These are phyloP conservation scores for Erethizon dorsatum DNA, from an alignment of 2,797 vertebrate genomes.

Conservation along the genomic window DNA sequence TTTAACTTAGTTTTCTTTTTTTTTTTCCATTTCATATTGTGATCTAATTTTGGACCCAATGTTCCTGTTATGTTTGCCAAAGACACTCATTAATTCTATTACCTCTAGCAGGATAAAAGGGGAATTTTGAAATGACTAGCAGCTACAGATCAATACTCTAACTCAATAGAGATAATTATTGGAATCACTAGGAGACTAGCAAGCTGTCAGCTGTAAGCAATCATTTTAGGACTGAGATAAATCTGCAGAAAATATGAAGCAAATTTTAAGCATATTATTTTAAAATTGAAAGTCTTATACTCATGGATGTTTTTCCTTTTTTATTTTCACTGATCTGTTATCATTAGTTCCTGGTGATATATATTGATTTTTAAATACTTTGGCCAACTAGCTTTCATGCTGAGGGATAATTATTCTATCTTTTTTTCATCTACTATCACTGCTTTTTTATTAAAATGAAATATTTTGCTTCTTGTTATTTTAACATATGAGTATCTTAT, in stretches of 20 bases:
- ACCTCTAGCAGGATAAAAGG: constrained; percentile 75
- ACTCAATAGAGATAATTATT: constrained; percentile 88
- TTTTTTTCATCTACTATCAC: background rate
- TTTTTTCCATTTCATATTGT: constrained; percentile 63
- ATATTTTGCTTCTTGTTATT: background rate
- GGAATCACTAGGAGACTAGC: constrained; percentile 83
- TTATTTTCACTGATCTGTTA: constrained; percentile 42
- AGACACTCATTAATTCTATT: constrained; percentile 82
- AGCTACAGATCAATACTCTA: constrained; percentile 85
- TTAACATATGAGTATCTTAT: background rate
- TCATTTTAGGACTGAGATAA: constrained; percentile 78
- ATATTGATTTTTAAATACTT: constrained; percentile 64
- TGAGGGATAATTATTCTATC: background rate
- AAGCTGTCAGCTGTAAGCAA: constrained; percentile 84
- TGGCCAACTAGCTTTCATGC: background rate
- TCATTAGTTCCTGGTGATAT: constrained; percentile 11
- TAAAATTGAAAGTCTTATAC: constrained; percentile 54
- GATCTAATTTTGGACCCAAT: constrained; percentile 78
- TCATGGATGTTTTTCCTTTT: constrained; percentile 35
- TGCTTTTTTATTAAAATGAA: background rate
- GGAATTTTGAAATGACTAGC: constrained; percentile 79
- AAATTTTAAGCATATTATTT: constrained; percentile 72
- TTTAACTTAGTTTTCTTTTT: constrained; percentile 60
- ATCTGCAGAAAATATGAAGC: constrained; percentile 74
- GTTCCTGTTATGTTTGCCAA: constrained; percentile 81